Conservation (phyloP, 2,797 vertebrate species). For the Gouania willdenowi region DNA sequence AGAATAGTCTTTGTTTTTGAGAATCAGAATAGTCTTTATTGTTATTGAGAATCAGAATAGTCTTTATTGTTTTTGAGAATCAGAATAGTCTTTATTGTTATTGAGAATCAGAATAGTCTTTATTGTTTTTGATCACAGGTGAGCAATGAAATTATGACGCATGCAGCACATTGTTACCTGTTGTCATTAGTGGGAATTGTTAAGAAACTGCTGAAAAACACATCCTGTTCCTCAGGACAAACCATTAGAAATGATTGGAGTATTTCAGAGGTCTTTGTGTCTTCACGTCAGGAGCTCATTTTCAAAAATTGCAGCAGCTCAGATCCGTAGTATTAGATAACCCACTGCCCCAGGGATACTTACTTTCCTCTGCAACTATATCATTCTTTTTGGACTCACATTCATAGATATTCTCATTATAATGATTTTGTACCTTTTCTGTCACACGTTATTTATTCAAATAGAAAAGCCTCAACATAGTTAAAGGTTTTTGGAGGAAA, state of each 20-base stretch:
- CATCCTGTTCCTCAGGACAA: slow-evolving; percentile 5
- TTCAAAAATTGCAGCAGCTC: slow-evolving; percentile 22
- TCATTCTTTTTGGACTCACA: slow-evolving; percentile 27
- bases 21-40: too few relatives aligned
- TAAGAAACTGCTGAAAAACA: slow-evolving; percentile 8
- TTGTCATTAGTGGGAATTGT: slow-evolving; percentile 13
- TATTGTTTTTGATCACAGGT: too few relatives aligned
- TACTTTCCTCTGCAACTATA: slow-evolving; percentile 36
- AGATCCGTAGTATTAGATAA: slow-evolving; percentile 33
- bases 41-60: too few relatives aligned
- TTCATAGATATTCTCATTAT: slow-evolving; percentile 43
- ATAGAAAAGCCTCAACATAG: slow-evolving; percentile 30
- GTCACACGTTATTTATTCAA: slow-evolving; percentile 32
- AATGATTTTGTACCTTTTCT: slow-evolving; percentile 21
- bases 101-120: too few relatives aligned
- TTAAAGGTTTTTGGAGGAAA: slow-evolving; percentile 12
- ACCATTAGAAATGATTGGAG: slow-evolving; percentile 30
- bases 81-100: too few relatives aligned
- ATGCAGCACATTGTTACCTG: background rate
- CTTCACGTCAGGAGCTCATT: slow-evolving; percentile 29
- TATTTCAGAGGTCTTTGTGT: slow-evolving; percentile 15
- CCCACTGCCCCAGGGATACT: slow-evolving; percentile 32
- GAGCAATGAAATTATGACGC: too few relatives aligned
- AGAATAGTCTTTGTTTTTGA: too few relatives aligned
- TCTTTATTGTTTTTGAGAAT: too few relatives aligned